Conservation (phyloP, 2,797 vertebrate genomes). For the Peromyscus eremicus region DNA sequence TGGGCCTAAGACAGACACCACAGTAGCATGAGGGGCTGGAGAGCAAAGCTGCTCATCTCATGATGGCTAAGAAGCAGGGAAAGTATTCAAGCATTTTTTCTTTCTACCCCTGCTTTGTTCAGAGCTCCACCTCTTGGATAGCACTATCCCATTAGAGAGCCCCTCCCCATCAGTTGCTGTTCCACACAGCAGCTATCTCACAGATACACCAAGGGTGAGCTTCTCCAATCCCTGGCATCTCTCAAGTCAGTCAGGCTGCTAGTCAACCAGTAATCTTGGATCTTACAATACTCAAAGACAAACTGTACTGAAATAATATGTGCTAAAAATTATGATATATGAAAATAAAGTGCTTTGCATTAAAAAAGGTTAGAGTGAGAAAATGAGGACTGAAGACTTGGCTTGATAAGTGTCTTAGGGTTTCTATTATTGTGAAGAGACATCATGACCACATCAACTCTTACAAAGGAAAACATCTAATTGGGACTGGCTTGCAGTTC, state of each 20-base stretch:
- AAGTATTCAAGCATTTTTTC: too few species aligned
- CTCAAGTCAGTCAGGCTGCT: neutral
- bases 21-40: neutral
- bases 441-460: too few species aligned
- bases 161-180: neutral
- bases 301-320: neutral
- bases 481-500: too few species aligned
- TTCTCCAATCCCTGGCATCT: too few species aligned
- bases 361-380: neutral
- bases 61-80: neutral
- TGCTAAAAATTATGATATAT: neutral
- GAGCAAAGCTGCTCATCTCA: neutral
- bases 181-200: too few species aligned
- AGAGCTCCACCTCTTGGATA: neutral
- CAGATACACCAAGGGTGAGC: neutral
- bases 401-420: neutral
- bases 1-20: neutral
- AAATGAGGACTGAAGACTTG: neutral
- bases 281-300: neutral
- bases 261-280: neutral
- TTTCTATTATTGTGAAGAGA: too few species aligned
- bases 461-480: too few species aligned
- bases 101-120: neutral
- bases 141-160: too few species aligned
- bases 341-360: neutral